Base-by-base conservation (phyloP, 2,888 invertebrate genomes). In the Ernsta delagoae region DNA sequence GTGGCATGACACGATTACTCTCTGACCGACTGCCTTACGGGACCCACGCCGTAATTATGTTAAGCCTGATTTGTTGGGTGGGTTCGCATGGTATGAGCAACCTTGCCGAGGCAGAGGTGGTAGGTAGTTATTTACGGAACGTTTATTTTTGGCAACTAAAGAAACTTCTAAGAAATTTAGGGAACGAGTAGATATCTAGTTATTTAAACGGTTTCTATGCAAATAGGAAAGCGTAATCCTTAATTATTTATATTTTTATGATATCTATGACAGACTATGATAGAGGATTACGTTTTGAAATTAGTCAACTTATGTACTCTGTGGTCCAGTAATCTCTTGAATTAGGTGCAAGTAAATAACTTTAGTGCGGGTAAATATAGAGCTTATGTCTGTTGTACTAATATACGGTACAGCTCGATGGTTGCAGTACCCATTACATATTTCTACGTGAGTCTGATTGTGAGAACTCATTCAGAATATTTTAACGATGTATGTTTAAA, bases 1-100 rank as follows among this genome's bases (percentile, higher is more conserved):
- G 90, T 75, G 85, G 88, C 79, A 82, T 89, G 90, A 78, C 91
- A 88, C 89, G 84, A 80, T 87, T 89, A 84, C 85, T 78, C 81
- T 82, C 76, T 87, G 85, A 87, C 90, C 87, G 80, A 87, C 80
- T 77, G 76, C 75, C 76, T 77, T 78, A 77, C 76, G 77, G 78
- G 75, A 75, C 75, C 72, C 41, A n/a, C 31, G 61, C 54, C 60
- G 66, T 66, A 59, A 61, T 67, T 59, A 59, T 65, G 66, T 50
- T 54, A 34, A 67, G 50, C 43, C 66, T 61, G 66, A 67, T 67
- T 67, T 67, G 50, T 53, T 11, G 59, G 57, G 54, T 61, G 60
- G 43, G 54, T 9, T 36, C 41, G 59, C 60, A 31, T 50, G 54
- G 54, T 61, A 65, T 67, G 64, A 53, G 62, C 56, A 65, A 53